phyloP scores from a whole-genome alignment of 2,888 invertebrate genomes.

The Rotaria sp. region DNA sequence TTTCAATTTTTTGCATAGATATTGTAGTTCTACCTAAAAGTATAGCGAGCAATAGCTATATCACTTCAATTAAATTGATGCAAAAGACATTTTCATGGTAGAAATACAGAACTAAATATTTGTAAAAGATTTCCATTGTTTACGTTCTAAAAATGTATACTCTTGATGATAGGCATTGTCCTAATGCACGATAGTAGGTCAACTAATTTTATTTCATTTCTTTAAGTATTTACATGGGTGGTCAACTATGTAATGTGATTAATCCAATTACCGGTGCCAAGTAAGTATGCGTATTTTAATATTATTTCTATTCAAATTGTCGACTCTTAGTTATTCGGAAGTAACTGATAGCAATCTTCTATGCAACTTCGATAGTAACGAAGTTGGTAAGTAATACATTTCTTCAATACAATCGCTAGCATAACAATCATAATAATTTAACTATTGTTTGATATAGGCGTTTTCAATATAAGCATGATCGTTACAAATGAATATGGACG shows the following conservation, averaged over 20 bases:
- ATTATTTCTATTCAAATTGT: not conserved
- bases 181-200: no score
- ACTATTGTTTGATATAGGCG: not conserved
- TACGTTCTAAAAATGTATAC: no score
- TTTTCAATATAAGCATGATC: conserved; percentile 30
- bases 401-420: not conserved
- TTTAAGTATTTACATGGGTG: conserved; percentile 30
- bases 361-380: conserved; percentile 24
- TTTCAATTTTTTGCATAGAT: no score
- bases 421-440: no score
- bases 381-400: conserved; percentile 10
- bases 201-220: no score
- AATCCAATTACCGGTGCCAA: conserved; percentile 21
- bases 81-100: no score
- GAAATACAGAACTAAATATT: no score
- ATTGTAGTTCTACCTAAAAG: no score
- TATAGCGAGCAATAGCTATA: no score
- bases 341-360: not conserved
- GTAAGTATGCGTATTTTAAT: not conserved
- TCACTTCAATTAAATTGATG: no score
- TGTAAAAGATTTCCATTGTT: no score
- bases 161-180: no score
- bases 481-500: conserved; percentile 38
- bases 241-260: conserved; percentile 34
- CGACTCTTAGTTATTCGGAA: not conserved